Evolutionary conservation across 2,113 vertebrate species (phyloP).

Genomic region (Coregonus clupeaformis): DNA sequence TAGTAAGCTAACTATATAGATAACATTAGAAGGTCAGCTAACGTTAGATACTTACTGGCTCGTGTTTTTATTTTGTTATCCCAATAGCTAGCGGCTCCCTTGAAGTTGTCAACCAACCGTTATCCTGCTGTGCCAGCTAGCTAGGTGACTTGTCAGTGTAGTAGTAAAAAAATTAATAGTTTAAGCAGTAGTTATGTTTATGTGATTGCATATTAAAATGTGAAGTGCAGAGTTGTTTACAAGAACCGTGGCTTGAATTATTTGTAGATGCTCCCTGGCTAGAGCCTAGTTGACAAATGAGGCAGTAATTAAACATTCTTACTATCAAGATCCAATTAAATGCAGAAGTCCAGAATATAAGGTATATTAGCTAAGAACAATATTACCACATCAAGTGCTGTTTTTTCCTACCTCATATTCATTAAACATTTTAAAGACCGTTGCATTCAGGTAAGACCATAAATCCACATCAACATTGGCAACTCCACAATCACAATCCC

Average conservation of each 20-base stretch:
- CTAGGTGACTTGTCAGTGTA: background rate
- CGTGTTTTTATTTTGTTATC: conserved; percentile 31
- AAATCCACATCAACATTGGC: background rate
- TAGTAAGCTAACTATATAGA: too few relatives aligned
- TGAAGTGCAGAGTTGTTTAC: background rate
- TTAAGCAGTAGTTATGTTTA: background rate
- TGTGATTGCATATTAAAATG: background rate
- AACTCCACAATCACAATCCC: conserved; percentile 13
- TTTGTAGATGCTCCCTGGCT: too few relatives aligned
- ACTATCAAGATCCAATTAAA: too few relatives aligned
- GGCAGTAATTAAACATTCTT: too few relatives aligned
- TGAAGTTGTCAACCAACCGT: background rate
- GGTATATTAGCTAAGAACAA: too few relatives aligned
- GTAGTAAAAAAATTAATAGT: too few relatives aligned
- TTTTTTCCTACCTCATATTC: too few relatives aligned
- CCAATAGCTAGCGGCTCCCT: background rate
- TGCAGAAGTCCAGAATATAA: too few relatives aligned
- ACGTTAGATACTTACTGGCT: conserved; percentile 7
- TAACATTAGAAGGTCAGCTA: too few relatives aligned
- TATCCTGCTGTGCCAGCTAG: background rate
- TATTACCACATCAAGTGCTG: too few relatives aligned
- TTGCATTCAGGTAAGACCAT: conserved; percentile 5
- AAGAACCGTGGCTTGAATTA: background rate
- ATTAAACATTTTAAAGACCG: background rate
- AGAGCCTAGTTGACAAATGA: too few relatives aligned